These are phyloP conservation scores for Dendroctonus valens DNA, from an alignment of 1,140 invertebrate genomes.

Conservation along the genomic window DNA sequence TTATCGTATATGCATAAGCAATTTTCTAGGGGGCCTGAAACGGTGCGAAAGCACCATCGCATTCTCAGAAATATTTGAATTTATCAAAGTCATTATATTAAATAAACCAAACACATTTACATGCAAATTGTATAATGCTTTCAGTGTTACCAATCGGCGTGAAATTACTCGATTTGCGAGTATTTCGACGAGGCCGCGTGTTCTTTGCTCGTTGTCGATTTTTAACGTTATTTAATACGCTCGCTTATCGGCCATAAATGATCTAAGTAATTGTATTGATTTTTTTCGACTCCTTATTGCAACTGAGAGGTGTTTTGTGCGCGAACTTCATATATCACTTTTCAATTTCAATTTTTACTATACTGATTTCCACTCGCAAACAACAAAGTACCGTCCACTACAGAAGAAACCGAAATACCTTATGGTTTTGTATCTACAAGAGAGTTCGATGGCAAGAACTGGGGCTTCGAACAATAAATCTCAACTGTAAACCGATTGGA, in stretches of 20 bases:
- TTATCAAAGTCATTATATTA: slow-evolving; percentile 15
- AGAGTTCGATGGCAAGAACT: no score
- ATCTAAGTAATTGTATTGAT: no score
- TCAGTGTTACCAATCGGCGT: slow-evolving; percentile 6
- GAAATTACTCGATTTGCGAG: slow-evolving; percentile 5
- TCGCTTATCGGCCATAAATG: no score
- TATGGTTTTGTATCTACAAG: no score
- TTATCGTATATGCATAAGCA: slow-evolving; percentile 12
- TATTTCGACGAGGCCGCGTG: not conserved
- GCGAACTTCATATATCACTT: no score
- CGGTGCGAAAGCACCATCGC: slow-evolving; percentile 6
- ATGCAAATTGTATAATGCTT: slow-evolving; percentile 10
- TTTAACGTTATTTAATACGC: no score
- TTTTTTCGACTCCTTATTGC: no score
- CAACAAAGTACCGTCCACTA: no score
- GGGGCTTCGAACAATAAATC: slow-evolving; percentile 14
- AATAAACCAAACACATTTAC: slow-evolving; percentile 15
- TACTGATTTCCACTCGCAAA: no score
- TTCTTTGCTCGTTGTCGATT: no score
- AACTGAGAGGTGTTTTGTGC: no score
- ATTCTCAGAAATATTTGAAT: slow-evolving; percentile 10
- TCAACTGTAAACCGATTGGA: slow-evolving; percentile 19
- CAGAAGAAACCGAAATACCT: slow-evolving; percentile 6
- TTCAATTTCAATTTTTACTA: no score
- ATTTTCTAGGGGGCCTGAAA: slow-evolving; percentile 4